Percentiles rank a stretch among this genome's conserved stretches.
Evolutionary conservation across 2,888 invertebrate genomes (phyloP).

Genomic region (Drosophila merina): DNA sequence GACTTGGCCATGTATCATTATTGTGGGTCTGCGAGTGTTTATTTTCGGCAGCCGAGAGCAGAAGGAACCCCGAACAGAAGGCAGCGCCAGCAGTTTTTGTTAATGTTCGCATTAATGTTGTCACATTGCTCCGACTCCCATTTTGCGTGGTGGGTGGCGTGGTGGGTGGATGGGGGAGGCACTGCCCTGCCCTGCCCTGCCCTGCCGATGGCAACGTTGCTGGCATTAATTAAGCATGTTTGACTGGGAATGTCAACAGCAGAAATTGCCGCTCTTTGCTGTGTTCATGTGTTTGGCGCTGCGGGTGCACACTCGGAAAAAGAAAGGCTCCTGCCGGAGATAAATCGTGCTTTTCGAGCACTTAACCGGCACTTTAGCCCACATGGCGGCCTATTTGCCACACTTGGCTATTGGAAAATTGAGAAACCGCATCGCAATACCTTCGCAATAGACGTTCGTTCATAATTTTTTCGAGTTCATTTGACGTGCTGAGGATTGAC

Average conservation of each 20-base stretch:
- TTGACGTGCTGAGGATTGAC: constrained; percentile 53
- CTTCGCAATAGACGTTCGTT: not conserved
- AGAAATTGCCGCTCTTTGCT: constrained; percentile 46
- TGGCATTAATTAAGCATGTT: constrained; percentile 81
- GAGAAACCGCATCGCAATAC: not conserved
- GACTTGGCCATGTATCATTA: constrained; percentile 69
- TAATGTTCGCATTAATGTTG: constrained; percentile 76
- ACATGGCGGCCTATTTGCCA: not conserved
- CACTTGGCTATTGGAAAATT: not conserved
- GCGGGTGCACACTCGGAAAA: constrained; percentile 18
- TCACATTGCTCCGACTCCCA: constrained; percentile 52
- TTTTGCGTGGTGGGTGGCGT: constrained; percentile 19
- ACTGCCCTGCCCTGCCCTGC: not conserved
- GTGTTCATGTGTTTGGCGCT: constrained; percentile 19
- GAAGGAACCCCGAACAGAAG: not conserved
- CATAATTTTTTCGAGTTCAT: constrained; percentile 11
- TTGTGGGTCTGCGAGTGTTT: constrained; percentile 75
- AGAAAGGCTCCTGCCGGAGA: not conserved
- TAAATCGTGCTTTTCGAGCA: not conserved
- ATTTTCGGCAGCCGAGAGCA: constrained; percentile 67
- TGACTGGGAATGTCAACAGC: constrained; percentile 79
- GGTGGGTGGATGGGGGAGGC: not conserved
- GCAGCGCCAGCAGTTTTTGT: constrained; percentile 57
- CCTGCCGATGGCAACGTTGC: constrained; percentile 41
- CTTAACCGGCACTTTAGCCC: not conserved